phyloP scores from a whole-genome alignment of 1,140 invertebrate species.

The Heterodera schachtii region DNA sequence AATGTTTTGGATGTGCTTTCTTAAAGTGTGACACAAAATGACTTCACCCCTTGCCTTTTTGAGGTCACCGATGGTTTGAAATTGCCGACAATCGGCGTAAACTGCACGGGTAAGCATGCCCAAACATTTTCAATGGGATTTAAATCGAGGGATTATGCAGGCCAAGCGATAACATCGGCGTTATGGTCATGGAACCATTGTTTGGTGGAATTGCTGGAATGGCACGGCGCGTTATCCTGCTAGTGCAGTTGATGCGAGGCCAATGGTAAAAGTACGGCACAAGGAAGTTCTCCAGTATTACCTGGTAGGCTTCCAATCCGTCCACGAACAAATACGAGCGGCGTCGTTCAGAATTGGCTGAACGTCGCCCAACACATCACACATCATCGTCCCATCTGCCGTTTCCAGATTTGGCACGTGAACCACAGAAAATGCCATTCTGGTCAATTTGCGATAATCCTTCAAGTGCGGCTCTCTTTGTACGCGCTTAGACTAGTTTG shows the following conservation, averaged over 20 bases:
- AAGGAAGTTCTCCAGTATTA: constrained; percentile 27
- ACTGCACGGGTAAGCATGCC: constrained; percentile 37
- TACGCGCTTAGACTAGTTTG: no score
- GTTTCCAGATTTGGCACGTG: constrained; percentile 2
- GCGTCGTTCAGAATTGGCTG: constrained; percentile 52
- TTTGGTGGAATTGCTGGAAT: constrained; percentile 16
- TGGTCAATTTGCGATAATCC: no score
- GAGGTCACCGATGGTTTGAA: neutral
- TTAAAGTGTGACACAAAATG: no score
- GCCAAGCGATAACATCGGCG: constrained; percentile 45
- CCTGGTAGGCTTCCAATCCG: constrained; percentile 59
- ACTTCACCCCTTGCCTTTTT: no score
- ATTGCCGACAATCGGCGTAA: constrained; percentile 36
- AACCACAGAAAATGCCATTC: no score
- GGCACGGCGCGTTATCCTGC: constrained; percentile 36
- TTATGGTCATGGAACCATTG: constrained; percentile 35
- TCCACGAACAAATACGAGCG: constrained; percentile 59
- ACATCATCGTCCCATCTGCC: constrained; percentile 48
- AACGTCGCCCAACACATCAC: constrained; percentile 66
- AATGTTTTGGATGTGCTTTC: no score
- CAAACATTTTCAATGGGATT: constrained; percentile 56
- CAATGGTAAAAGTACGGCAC: neutral
- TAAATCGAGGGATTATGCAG: constrained; percentile 45
- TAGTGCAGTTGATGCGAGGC: constrained; percentile 26
- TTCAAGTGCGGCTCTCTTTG: no score